Evolutionary conservation across 2,888 invertebrate genomes (phyloP).

Genomic region (Eurytoma californica): DNA sequence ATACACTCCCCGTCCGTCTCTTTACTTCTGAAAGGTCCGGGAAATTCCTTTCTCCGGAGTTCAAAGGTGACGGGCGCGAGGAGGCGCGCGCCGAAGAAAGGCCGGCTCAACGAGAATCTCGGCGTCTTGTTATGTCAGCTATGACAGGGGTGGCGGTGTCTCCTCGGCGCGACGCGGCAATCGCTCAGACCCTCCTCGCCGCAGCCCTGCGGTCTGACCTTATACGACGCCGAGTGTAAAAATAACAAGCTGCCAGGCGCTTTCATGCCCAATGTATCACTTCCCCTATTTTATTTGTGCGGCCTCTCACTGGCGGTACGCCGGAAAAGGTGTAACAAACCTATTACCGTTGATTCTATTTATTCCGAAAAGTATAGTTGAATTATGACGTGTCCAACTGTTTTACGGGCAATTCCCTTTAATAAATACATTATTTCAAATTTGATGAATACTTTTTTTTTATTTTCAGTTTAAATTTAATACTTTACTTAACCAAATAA

Average conservation of each 20-base stretch:
- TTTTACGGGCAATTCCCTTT: no score
- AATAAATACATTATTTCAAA: no score
- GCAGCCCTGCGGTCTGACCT: constrained; percentile 59
- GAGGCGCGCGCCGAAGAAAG: constrained; percentile 56
- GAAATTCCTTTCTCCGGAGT: constrained; percentile 4
- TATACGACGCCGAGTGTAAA: constrained; percentile 65
- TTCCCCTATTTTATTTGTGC: constrained; percentile 66
- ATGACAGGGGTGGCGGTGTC: background rate
- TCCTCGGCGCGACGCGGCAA: background rate
- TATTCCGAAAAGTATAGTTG: no score
- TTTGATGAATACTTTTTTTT: no score
- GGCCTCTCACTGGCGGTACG: constrained; percentile 40
- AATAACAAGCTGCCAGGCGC: constrained; percentile 70
- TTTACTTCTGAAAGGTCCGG: constrained; percentile 61
- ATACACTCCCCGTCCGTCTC: constrained; percentile 60
- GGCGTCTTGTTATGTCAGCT: constrained; percentile 69
- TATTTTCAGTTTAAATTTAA: no score
- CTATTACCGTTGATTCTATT: no score
- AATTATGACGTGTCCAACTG: no score
- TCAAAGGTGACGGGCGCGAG: constrained; percentile 57
- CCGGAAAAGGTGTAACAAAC: constrained; percentile 17
- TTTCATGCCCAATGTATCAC: constrained; percentile 54
- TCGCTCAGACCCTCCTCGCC: constrained; percentile 54
- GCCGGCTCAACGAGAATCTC: constrained; percentile 64
- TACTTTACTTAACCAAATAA: no score